Conservation (phyloP, 2,888 invertebrate species). For the Apotomis betuletana region DNA sequence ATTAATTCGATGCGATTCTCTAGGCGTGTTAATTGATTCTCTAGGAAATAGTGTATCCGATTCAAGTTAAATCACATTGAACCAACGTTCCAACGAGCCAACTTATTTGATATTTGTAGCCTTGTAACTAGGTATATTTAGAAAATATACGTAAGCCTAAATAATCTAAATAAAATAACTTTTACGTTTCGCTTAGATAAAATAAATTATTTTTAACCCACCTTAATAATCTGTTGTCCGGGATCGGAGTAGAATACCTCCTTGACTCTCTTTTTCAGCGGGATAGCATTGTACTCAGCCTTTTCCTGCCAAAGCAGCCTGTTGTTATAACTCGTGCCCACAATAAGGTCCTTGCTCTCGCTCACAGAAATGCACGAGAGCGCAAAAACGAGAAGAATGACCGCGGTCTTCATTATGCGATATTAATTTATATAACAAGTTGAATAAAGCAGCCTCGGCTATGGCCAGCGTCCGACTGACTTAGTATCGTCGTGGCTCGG, state of each 20-base stretch:
- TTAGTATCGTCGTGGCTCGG: constrained; percentile 47
- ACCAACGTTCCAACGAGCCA: too few species aligned
- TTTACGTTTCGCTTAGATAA: too few species aligned
- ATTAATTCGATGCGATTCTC: too few species aligned
- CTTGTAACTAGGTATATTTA: too few species aligned
- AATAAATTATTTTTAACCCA: background rate
- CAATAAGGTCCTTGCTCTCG: constrained; percentile 73
- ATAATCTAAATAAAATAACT: too few species aligned
- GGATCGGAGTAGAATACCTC: constrained; percentile 76
- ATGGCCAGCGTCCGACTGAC: constrained; percentile 60
- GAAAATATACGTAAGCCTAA: too few species aligned
- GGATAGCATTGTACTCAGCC: constrained; percentile 74
- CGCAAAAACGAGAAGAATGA: constrained; percentile 61
- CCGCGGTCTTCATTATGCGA: constrained; percentile 63
- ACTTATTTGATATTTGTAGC: too few species aligned
- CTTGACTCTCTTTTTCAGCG: constrained; percentile 76
- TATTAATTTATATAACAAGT: constrained; percentile 42
- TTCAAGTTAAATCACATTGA: too few species aligned
- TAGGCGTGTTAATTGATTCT: too few species aligned
- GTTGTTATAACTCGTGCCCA: constrained; percentile 75
- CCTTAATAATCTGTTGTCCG: constrained; percentile 77
- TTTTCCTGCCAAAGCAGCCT: constrained; percentile 72
- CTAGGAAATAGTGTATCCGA: too few species aligned
- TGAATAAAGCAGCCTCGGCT: constrained; percentile 55
- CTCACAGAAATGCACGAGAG: constrained; percentile 62